Base-by-base conservation (phyloP, 2,888 invertebrate species). In the Melipona beecheii region DNA sequence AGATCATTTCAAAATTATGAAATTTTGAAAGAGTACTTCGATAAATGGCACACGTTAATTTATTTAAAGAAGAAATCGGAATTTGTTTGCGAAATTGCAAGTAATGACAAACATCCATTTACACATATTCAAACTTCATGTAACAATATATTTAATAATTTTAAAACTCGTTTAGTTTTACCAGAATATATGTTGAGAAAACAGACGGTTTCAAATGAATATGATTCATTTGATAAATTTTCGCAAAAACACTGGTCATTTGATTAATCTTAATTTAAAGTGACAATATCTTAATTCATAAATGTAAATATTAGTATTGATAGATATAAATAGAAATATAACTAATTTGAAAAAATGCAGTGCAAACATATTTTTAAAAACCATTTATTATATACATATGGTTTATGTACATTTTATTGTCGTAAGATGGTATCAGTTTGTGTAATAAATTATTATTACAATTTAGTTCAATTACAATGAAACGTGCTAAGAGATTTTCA, bases 1-100 rank as follows among this genome's bases (percentile, higher is more conserved):
- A 89, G 72, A 71, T 82, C 74, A 11, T 65, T 83, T 17, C 64
- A 85, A 27, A 82, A 89, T 70, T 83, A 88, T 24, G 87, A 91
- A 58, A 87, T 84, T 72, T 70, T 87, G 56, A 87, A 69, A 74
- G 85, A 83, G 27, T 89, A 84, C 49, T 91, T 91, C 24, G 71
- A 81, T 50, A 87, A 78, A 71, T 91, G 91, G 91, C 54, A 78
- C 21, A 64, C 64, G 0, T 15, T 84, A 9, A 65, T 81, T 75
- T 75, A 71, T 65, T 56, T 65, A 56, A 79, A 76, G 56, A 70
- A 68, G 3, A 66, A 73, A 31, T 58, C 27, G 3, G 50, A 62
- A 52, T 1, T 19, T 21, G 27, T 58, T 9, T 43, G 31, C 4
- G 1, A 50, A 58, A 6, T 75, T 71, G 21, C 17, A 5, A 65